Evolutionary conservation across 2,113 vertebrate species (phyloP).

Genomic region (Rhynchomys soricoides): DNA sequence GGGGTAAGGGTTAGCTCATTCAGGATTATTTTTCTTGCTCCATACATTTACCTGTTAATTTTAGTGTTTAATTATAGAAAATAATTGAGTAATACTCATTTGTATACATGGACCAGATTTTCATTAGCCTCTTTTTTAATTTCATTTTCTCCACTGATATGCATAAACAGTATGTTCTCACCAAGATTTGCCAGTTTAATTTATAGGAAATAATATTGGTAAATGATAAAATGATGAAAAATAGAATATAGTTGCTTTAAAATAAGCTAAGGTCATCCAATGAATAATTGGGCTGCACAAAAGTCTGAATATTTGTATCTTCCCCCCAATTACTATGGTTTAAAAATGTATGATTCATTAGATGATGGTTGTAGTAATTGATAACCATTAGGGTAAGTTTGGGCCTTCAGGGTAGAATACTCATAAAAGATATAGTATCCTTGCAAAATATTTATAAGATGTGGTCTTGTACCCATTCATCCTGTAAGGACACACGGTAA

Average conservation of each 20-base stretch:
- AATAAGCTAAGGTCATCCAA: background rate
- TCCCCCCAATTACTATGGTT: background rate
- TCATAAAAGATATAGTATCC: background rate
- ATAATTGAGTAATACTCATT: background rate
- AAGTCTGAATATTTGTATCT: background rate
- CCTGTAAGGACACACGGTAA: background rate
- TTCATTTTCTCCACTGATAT: background rate
- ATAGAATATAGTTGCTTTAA: background rate
- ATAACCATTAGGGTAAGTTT: background rate
- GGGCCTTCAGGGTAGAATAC: background rate
- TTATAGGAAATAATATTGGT: background rate
- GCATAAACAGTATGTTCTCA: background rate
- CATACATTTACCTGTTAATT: background rate
- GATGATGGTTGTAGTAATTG: background rate
- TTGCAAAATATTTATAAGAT: background rate
- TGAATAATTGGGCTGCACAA: background rate
- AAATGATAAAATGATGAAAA: background rate
- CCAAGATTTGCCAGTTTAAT: background rate
- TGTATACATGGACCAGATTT: background rate
- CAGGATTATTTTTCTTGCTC: background rate
- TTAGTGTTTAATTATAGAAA: background rate
- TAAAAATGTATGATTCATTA: background rate
- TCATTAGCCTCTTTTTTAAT: background rate
- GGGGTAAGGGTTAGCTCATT: background rate
- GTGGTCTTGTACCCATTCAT: background rate